Evolutionary conservation across 37 sponge, comb jelly and placozoan species (phyloP).

Genomic region (Cladorhizidae sp.): DNA sequence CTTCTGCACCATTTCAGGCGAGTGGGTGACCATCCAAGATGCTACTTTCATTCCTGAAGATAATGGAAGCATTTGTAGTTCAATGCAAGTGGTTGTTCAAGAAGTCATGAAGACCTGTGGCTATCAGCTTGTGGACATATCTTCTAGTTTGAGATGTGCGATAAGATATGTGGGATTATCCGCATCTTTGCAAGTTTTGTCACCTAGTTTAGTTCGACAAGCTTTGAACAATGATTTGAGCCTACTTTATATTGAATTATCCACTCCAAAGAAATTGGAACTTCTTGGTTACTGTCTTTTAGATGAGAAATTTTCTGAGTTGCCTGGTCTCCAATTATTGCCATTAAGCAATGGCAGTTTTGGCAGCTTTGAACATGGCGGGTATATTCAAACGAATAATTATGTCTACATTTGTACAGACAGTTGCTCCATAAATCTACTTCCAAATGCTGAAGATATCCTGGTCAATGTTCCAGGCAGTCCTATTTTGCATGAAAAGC

Average conservation of each 20-base stretch:
- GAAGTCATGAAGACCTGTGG: constrained; percentile 15
- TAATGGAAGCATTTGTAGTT: no score
- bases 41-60: neutral
- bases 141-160: no score
- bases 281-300: constrained; percentile 52
- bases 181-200: neutral
- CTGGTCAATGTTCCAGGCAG: constrained; percentile 6
- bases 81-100: constrained; percentile 1
- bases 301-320: constrained; percentile 23
- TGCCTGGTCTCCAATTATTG: constrained; percentile 28
- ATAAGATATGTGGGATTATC: constrained; percentile 10
- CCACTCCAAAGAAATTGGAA: constrained; percentile 6
- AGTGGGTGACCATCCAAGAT: constrained; percentile 4
- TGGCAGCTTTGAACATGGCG: neutral
- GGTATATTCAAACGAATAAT: no score
- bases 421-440: constrained; percentile 20
- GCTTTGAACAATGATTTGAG: no score
- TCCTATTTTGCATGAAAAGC: constrained; percentile 2
- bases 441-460: constrained; percentile 28
- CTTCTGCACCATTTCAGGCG: constrained; percentile 7
- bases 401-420: constrained; percentile 32
- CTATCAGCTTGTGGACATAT: constrained; percentile 19
- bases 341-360: constrained; percentile 50
- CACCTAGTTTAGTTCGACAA: no score
- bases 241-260: no score